Evolutionary conservation across 2,113 vertebrate species (phyloP), one percentile per base, ranked within the genome.

Genomic region (Protomyctophum bolini): DNA sequence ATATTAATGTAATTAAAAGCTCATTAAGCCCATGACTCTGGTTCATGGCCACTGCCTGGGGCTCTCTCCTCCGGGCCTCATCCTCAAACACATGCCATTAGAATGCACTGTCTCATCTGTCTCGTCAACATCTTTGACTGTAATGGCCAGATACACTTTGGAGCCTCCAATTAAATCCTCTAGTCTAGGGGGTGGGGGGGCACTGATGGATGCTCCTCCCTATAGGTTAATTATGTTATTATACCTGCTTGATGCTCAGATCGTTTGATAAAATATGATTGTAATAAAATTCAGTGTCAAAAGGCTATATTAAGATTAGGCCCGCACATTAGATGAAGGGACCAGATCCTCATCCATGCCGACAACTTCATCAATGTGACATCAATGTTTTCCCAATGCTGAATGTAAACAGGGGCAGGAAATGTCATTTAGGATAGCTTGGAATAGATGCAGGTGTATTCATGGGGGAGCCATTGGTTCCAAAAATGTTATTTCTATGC

Each of bases 401-500:
- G 84, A 83, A 79, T 66, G 79, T 49, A 70, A 55, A 71, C 28
- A 10, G 52, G 69, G 76, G 74, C 77, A 15, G 63, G 0, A 7
- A 71, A 79, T 60, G 74, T 77, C 69, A 45, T 5, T 63, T 29
- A 77, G 70, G 33, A 45, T 75, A 29, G 33, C 58, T 49, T n/a
- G n/a, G 15, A 56, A 7, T 63, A 73, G 60, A 81, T 76, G 72
- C 72, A 63, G 80, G 79, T 69, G 79, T 71, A 78, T 79, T 87
- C 84, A 74, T 86, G 73, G 87, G 81, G 29, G 78, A 75, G 87
- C 77, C 85, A 73, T 85, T 92, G 73, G 83, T 51, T 87, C 88
- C 83, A 88, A 86, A 21, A 93, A 93, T 91, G 90, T 88, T 92
- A 92, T 94, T 94, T 94, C 90, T 93, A 94, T 91, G 93, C 92